These are phyloP conservation scores for Syrrhaptes paradoxus DNA, from an alignment of 2,113 vertebrate species.

Conservation along the genomic window DNA sequence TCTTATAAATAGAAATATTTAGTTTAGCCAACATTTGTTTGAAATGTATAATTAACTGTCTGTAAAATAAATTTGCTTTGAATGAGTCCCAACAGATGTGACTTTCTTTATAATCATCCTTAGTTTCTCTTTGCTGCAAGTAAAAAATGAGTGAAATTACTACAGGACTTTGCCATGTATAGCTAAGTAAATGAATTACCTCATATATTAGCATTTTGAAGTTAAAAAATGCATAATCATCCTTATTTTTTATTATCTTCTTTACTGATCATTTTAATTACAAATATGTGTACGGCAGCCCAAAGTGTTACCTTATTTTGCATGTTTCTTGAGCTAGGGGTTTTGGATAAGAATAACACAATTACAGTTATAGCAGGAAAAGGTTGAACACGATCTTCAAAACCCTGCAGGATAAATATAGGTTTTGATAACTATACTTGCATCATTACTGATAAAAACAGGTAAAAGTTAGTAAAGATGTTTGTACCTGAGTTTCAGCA, in stretches of 20 bases:
- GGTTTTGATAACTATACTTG: not conserved
- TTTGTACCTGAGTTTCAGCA: not conserved
- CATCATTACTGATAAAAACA: not conserved
- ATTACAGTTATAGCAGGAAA: not conserved
- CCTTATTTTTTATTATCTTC: not conserved
- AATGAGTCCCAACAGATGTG: conserved; percentile 41
- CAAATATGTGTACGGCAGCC: not conserved
- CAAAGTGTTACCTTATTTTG: not conserved
- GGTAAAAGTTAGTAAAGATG: not conserved
- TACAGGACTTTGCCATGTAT: conserved; percentile 18
- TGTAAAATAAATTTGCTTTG: conserved; percentile 52
- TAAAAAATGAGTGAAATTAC: not conserved
- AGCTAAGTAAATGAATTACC: conserved; percentile 34
- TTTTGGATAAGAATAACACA: not conserved
- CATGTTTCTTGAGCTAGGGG: not conserved
- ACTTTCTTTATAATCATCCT: not conserved
- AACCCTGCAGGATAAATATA: not conserved
- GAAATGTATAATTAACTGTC: conserved; percentile 49
- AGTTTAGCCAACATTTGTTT: conserved; percentile 31
- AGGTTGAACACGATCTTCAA: not conserved
- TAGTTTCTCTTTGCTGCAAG: not conserved
- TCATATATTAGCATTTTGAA: not conserved
- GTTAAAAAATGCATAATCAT: not conserved
- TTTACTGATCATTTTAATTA: not conserved
- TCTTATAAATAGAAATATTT: conserved; percentile 43